Conservation (phyloP, 2,888 invertebrate species). For the Hylaea fasciaria region DNA sequence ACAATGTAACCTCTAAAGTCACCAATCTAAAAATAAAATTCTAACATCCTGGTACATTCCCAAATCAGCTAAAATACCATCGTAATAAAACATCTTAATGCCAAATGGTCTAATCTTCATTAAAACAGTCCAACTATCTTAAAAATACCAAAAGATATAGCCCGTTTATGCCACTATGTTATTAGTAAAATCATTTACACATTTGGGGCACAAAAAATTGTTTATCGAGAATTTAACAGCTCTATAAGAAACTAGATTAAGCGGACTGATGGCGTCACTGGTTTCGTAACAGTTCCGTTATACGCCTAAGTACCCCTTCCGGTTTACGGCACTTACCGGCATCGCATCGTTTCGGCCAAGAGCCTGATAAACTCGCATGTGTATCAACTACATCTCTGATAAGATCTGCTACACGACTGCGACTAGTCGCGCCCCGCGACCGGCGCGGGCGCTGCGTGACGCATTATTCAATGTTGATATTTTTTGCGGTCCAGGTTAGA, state of each 20-base stretch:
- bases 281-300: conserved; percentile 5
- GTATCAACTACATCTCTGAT: conserved; percentile 55
- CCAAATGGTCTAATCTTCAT: not conserved
- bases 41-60: conserved; percentile 29
- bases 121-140: conserved; percentile 16
- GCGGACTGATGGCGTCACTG: not conserved
- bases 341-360: conserved; percentile 35
- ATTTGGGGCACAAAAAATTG: too few relatives aligned
- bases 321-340: conserved; percentile 35
- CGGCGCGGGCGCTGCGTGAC: conserved; percentile 53
- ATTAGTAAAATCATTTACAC: too few relatives aligned
- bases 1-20: not conserved
- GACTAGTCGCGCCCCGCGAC: conserved; percentile 40
- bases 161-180: too few relatives aligned
- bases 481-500: conserved; percentile 60
- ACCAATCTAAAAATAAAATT: conserved; percentile 8
- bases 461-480: conserved; percentile 57
- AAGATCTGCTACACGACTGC: conserved; percentile 47
- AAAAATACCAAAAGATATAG: too few relatives aligned
- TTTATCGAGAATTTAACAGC: too few relatives aligned
- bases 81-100: not conserved
- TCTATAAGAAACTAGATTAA: conserved; percentile 5
- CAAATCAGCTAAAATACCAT: conserved; percentile 18
- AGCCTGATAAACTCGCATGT: conserved; percentile 48
- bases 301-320: conserved; percentile 5